Evolutionary conservation across 92 coral and sea anemone species (phyloP).

Genomic region (Epizoanthus ramosus): DNA sequence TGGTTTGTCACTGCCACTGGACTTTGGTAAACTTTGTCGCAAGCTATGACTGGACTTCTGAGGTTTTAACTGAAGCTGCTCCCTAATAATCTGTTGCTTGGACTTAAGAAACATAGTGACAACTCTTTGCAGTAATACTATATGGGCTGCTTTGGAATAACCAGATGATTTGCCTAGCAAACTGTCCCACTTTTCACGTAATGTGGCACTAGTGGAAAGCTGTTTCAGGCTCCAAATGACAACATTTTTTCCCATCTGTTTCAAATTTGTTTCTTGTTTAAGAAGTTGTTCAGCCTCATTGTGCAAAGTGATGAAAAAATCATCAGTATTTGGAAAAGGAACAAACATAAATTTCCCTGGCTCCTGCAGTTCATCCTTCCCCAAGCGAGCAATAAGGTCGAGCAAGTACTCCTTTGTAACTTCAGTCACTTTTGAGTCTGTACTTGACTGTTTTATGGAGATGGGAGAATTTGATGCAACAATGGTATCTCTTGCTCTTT

Average conservation of each 20-base stretch:
- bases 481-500: constrained; percentile 32
- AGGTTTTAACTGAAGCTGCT: constrained; percentile 48
- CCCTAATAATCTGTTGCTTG: constrained; percentile 41
- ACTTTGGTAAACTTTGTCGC: constrained; percentile 7
- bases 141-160: constrained; percentile 15
- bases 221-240: constrained; percentile 9
- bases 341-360: constrained; percentile 35
- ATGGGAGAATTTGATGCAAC: neutral
- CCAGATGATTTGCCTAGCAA: constrained; percentile 11
- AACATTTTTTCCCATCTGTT: constrained; percentile 11
- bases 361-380: constrained; percentile 42
- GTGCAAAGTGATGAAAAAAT: constrained; percentile 9
- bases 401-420: constrained; percentile 13
- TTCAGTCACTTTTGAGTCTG: neutral
- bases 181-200: constrained; percentile 19
- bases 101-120: constrained; percentile 33
- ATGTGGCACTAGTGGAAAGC: constrained; percentile 17
- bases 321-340: constrained; percentile 29
- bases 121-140: constrained; percentile 34
- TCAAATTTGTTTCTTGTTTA: constrained; percentile 1
- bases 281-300: constrained; percentile 4
- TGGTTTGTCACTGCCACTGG: neutral
- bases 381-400: neutral
- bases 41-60: constrained; percentile 28
- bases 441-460: neutral